Evolutionary conservation across 2,113 vertebrate species (phyloP), one percentile per base, ranked within the genome.

Genomic region (Peromyscus maniculatus): DNA sequence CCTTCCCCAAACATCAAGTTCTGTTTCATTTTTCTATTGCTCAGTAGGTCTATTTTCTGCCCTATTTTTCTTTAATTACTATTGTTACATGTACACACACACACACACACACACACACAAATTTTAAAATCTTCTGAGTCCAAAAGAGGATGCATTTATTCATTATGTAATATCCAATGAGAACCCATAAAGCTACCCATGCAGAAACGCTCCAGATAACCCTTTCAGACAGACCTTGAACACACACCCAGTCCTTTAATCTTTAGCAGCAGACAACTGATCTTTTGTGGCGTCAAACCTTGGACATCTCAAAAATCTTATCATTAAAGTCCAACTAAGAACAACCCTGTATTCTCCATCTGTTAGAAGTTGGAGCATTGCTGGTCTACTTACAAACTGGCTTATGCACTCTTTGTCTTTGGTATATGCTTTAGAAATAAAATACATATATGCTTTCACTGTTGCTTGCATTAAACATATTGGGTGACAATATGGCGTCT

Each of bases 311-410:
- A 57, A 91, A 95, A 74, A 94, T 52, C 10, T 94, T 87, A 72
- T 91, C 95, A 91, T 92, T 93, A 94, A 93, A 97, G 92, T 13
- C n/a, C 52, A 96, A 49, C 91, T 79, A 92, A 87, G 36, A 26
- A 92, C 13, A 94, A 28, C 31, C 55, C 21, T 22, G 26, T 89
- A 82, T 93, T 80, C 26, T 87, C 87, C 91, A 94, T 95, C 66
- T 96, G 90, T 92, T 95, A 86, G 84, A 94, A 92, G 12, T 31
- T 49, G n/a, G 59, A 93, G 93, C 39, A 72, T 52, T 90, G 75
- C 39, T 55, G 16, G 52, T 94, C 26, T 96, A 46, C 93, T 98
- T 97, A 96, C 71, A 94, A 97, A 92, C 74, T 86, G 75, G 46
- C 43, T 96, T 66, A 43, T 21, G 86, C 1, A 89, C 5, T 83